Evolutionary conservation across 2,797 vertebrate species (phyloP).

Genomic region (Vultur gryphus): DNA sequence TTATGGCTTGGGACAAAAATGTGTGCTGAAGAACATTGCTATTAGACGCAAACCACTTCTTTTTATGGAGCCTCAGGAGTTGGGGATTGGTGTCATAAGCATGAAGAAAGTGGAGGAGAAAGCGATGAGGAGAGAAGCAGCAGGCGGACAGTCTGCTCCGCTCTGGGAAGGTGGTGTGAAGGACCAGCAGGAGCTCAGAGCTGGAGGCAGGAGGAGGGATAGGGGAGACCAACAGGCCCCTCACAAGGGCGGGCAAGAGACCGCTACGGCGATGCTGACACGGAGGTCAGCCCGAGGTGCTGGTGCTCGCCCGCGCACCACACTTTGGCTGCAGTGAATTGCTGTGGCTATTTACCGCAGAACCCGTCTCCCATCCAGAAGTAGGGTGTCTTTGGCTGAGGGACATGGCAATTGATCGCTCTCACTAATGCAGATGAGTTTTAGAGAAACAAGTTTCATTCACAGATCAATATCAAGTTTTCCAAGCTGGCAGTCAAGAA

Average conservation of each 20-base stretch:
- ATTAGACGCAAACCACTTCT: background rate
- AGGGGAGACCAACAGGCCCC: background rate
- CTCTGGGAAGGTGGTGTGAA: rapidly evolving
- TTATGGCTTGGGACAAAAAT: background rate
- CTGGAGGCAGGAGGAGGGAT: background rate
- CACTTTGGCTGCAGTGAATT: background rate
- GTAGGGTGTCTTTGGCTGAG: background rate
- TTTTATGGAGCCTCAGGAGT: background rate
- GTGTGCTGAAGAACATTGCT: background rate
- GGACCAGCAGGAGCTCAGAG: background rate
- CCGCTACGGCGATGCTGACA: rapidly evolving
- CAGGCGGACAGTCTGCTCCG: rapidly evolving
- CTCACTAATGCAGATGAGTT: background rate
- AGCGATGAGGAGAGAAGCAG: background rate
- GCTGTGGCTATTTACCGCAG: rapidly evolving
- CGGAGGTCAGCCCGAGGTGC: background rate
- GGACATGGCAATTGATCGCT: rapidly evolving
- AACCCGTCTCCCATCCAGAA: rapidly evolving
- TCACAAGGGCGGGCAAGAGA: background rate
- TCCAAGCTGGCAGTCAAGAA: background rate
- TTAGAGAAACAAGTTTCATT: background rate
- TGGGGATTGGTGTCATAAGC: background rate
- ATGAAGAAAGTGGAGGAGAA: background rate
- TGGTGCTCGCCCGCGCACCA: rapidly evolving
- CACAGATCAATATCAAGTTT: background rate